A percentile compares a stretch with the other conserved stretches of the same genome.
phyloP scores from a whole-genome alignment of 2,888 invertebrate species.

The Xestia sexstrigata region DNA sequence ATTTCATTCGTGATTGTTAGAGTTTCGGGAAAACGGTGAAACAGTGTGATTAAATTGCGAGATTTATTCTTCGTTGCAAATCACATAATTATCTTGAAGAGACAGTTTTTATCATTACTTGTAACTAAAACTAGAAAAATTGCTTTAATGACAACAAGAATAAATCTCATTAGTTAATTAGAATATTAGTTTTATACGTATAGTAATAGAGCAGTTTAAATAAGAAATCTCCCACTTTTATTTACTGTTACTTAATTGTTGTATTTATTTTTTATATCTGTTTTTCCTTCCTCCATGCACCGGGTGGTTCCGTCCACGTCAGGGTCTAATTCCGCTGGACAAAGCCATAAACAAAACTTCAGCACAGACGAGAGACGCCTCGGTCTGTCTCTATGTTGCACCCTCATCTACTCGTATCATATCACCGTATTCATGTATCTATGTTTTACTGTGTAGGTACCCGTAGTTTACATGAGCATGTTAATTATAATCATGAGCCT shows the following conservation, averaged over 20 bases:
- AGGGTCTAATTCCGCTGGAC: constrained; percentile 90
- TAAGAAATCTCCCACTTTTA: constrained; percentile 77
- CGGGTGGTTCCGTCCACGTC: constrained; percentile 82
- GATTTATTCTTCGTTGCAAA: constrained; percentile 84
- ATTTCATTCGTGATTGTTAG: constrained; percentile 90
- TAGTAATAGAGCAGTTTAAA: constrained; percentile 83
- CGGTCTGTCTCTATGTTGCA: constrained; percentile 88
- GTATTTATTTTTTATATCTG: constrained; percentile 81
- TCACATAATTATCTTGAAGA: neutral
- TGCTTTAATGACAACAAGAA: constrained; percentile 77
- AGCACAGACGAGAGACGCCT: constrained; percentile 88
- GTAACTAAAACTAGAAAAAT: constrained; percentile 19
- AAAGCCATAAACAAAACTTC: constrained; percentile 90
- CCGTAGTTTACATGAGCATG: constrained; percentile 85
- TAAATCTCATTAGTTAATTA: constrained; percentile 86
- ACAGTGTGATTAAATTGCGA: constrained; percentile 83
- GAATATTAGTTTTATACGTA: constrained; percentile 77
- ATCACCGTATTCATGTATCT: constrained; percentile 80
- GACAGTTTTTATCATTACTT: constrained; percentile 5
- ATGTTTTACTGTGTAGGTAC: constrained; percentile 84
- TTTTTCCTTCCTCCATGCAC: constrained; percentile 85
- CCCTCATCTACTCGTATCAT: constrained; percentile 73
- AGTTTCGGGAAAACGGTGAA: constrained; percentile 86
- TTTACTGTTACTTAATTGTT: constrained; percentile 72
- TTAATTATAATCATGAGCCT: constrained; percentile 79